Evolutionary conservation across 2,113 vertebrate species (phyloP), one percentile per base, ranked within the genome.

Genomic region (Toxostoma redivivum): DNA sequence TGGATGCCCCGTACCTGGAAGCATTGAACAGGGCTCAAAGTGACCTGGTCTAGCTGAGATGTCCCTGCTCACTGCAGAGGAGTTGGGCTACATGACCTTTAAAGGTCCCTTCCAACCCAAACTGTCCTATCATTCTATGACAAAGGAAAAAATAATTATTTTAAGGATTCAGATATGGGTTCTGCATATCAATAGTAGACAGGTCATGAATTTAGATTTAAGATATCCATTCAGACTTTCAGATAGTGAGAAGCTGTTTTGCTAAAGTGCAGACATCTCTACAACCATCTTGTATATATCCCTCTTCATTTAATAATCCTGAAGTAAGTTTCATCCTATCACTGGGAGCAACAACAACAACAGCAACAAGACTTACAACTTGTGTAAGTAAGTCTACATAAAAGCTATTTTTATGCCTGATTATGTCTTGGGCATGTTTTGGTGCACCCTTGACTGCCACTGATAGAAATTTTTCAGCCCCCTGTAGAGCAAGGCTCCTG

Each of bases 221-320:
- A 47, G 50, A n/a, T 40, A 35, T 10, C 25, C 10, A 37, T 74
- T 66, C n/a, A 58, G 33, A 60, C 14, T 16, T 95, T 84, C 18
- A 70, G 35, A 33, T 2, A 76, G 15, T 9, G 15, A 47, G 18
- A 82, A 81, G 14, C 1, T n/a, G 2, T 60, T 70, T 45, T 79
- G 16, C 5, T 54, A 5, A 85, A 85, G 33, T 22, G 21, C 11
- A 33, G 54, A 58, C 30, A 44, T 65, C 19, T 80, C 56, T 66
- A 31, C 6, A 81, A 0, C 0, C 3, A 21, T 62, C 28, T 73
- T 24, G 12, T 35, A 28, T 12, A 40, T 31, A 48, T 53, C n/a
- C 24, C 21, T 73, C 9, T 45, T 53, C 2, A 78, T 17, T 11
- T 5, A 50, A 33, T 37, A 35, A 62, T 54, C 28, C n/a, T 58